Base-by-base conservation (phyloP, 2,888 invertebrate genomes). In the Andrena camellia region DNA sequence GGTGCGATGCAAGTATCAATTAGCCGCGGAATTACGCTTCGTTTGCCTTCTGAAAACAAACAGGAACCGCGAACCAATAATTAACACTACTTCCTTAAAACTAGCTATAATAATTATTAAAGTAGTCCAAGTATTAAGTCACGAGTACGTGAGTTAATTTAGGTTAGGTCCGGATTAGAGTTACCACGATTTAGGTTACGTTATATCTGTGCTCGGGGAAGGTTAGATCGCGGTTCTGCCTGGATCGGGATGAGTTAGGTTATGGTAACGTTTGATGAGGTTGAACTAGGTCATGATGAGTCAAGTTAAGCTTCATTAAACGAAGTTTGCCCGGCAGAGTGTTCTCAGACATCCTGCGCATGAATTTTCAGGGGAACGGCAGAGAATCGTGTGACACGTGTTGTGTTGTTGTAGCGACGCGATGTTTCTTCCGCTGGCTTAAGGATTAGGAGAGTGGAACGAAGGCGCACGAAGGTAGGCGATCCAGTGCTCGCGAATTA, bases 391-490 rank as follows among this genome's bases (percentile, higher is more conserved):
- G 50, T 5, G 33, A 50, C 35, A 69, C 63, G 57, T 76, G 50
- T 70, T 29, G 52, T 50, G 35, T 79, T 79, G 35, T 48, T 63
- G 52, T 50, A 68, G 76, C 74, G 29, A 52, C 13, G 52, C n/a
- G 33, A 50, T 63, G 74, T 72, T 81, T 73, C 69, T 67, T 31
- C 52, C 54, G 33, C 33, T 76, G 76, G 74, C 69, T 66, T 62
- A 42, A 54, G 20, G 78, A 77, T 86, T 82, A 82, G 86, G 71
- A 84, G 81, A 86, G 80, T 87, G 86, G 88, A 86, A 87, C 81
- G 84, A 42, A 35, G 52, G 69, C 63, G 70, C 59, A 77, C 78
- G 77, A 79, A 85, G 62, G 70, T 70, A 54, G 60, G 60, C 68
- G 75, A 74, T 75, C 29, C 74, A 67, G 42, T 59, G 67, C 35